These are phyloP conservation scores for Uria lomvia DNA, from an alignment of 2,113 vertebrate genomes.

Conservation along the genomic window DNA sequence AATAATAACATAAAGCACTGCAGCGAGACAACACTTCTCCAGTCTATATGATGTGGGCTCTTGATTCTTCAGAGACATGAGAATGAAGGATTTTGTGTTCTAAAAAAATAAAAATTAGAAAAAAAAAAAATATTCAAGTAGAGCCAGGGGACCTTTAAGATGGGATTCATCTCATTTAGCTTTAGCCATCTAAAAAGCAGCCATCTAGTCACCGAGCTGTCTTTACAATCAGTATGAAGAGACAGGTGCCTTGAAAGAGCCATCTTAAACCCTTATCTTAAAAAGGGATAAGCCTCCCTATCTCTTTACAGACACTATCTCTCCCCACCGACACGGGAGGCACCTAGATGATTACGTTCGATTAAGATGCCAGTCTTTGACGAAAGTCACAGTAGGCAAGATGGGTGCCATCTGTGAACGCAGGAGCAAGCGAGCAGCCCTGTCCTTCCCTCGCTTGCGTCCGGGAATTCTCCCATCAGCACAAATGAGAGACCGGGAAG, in stretches of 20 bases:
- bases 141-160: background rate
- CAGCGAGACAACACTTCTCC: background rate
- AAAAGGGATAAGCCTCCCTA: background rate
- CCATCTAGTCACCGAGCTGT: background rate
- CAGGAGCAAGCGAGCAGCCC: background rate
- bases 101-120: background rate
- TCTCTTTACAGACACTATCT: background rate
- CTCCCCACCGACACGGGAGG: background rate
- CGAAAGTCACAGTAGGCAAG: background rate
- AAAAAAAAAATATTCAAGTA: background rate
- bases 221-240: background rate
- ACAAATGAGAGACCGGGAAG: background rate
- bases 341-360: background rate
- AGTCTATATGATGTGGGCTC: background rate
- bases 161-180: background rate
- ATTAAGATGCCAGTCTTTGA: background rate
- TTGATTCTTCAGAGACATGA: rapidly evolving
- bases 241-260: background rate
- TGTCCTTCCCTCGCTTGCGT: background rate
- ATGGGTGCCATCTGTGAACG: background rate
- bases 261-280: background rate
- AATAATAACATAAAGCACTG: background rate
- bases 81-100: background rate
- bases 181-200: background rate
- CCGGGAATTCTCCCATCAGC: background rate